Conservation (phyloP, 2,113 vertebrate species). For the Pituophis catenifer region DNA sequence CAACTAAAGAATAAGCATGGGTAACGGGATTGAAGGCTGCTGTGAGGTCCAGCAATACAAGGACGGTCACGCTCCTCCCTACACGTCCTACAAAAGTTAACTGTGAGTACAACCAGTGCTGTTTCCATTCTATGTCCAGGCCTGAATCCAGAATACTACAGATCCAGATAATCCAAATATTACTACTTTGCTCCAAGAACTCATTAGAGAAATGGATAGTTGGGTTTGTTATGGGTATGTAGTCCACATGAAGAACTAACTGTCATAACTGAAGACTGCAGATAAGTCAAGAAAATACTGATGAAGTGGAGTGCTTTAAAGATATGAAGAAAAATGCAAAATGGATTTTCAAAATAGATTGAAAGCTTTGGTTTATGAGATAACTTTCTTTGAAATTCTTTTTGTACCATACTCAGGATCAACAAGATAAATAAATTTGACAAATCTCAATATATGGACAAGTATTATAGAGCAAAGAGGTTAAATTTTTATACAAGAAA, state of each 20-base stretch:
- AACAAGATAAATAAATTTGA: background rate
- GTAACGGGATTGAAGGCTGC: background rate
- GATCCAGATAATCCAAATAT: background rate
- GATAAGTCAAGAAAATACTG: background rate
- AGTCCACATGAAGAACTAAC: background rate
- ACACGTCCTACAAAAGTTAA: background rate
- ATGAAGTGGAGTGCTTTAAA: background rate
- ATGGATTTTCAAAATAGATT: background rate
- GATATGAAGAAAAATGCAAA: background rate
- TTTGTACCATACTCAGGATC: background rate
- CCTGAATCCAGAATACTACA: background rate
- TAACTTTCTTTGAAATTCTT: background rate
- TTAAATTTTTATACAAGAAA: background rate
- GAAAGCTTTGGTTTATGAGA: background rate
- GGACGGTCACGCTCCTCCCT: background rate
- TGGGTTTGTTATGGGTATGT: background rate
- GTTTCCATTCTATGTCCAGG: background rate
- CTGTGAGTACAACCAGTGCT: background rate
- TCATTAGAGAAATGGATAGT: background rate
- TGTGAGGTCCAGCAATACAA: background rate
- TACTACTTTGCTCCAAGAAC: background rate
- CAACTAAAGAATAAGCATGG: background rate
- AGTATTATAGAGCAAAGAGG: background rate
- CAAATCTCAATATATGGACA: background rate
- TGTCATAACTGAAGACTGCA: background rate